Evolutionary conservation across 2,797 vertebrate genomes (phyloP), one percentile per base, ranked within the genome.

Genomic region (Odontamblyopus lacepedii): DNA sequence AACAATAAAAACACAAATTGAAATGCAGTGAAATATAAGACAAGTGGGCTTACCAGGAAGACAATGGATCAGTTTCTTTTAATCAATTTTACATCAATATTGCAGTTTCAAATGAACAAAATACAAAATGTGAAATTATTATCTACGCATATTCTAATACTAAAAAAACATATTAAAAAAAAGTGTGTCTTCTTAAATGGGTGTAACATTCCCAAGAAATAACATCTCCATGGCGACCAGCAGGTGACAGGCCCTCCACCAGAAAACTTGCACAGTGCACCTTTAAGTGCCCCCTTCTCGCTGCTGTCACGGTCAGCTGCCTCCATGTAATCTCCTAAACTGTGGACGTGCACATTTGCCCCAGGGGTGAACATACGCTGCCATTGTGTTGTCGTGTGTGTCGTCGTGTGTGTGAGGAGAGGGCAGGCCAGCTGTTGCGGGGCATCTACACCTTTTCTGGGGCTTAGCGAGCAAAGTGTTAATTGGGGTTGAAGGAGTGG

Each of bases 371-470:
- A 63, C 41, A 55, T 79, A 78, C 67, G 65, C 75, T 81, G 80
- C 27, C 72, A 65, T 61, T 74, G 66, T 67, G 23, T 13, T 63
- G 63, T 48, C 4, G 44, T 48, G 44, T 74, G 66, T 67, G 23
- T 15, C 62, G 57, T 15, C 15, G 44, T 5, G 44, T 15, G 44
- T 26, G 78, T 60, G 29, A 69, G 82, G 70, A 16, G 55, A 79
- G 83, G 83, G 73, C 63, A 73, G 16, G 76, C 77, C 93, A 92
- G 92, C 91, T 93, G 91, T 91, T 87, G 83, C 72, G 80, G 75
- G 87, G 82, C 87, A 87, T 92, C 91, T 92, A 92, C 92, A 94
- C 91, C 90, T 92, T 48, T 90, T 89, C 91, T 93, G 92, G 89
- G 78, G 79, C 86, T 89, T 88, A 83, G 88, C 81, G 67, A 83